Evolutionary conservation across 1,140 invertebrate genomes (phyloP).

Genomic region (Procambarus clarkii): DNA sequence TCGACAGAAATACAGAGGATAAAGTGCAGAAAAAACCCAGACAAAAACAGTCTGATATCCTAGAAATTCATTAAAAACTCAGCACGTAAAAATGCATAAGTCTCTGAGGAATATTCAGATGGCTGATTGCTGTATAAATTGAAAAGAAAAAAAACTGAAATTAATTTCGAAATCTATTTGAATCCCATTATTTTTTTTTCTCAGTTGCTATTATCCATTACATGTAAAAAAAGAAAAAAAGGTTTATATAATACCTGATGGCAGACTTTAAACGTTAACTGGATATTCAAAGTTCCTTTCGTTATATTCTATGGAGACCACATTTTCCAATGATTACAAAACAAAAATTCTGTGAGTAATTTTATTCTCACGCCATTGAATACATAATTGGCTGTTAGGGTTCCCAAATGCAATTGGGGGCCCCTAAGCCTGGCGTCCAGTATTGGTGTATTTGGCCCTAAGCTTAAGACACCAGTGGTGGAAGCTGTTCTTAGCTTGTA

Average conservation of each 20-base stretch:
- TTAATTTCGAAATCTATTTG: slow-evolving; percentile 19
- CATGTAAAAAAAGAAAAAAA: not conserved
- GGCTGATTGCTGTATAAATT: not conserved
- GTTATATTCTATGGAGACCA: not conserved
- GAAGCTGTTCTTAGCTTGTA: too few species aligned
- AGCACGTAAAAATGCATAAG: not conserved
- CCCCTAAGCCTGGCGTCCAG: too few species aligned
- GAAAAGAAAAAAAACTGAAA: not conserved
- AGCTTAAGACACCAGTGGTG: too few species aligned
- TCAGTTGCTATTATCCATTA: not conserved
- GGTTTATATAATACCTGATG: too few species aligned
- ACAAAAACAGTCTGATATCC: not conserved
- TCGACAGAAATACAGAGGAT: not conserved
- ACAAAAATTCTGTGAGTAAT: not conserved
- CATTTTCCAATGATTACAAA: not conserved
- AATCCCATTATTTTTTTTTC: slow-evolving; percentile 9
- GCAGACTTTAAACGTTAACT: not conserved
- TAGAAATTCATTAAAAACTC: slow-evolving; percentile 13
- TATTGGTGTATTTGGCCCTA: too few species aligned
- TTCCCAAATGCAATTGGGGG: too few species aligned
- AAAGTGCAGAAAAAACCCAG: too few species aligned
- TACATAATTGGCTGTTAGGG: too few species aligned
- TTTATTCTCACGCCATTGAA: too few species aligned
- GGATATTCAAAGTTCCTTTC: not conserved
- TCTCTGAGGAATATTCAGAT: slow-evolving; percentile 9